phyloP scores from a whole-genome alignment of 2,113 vertebrate genomes.

The Thymallus thymallus region DNA sequence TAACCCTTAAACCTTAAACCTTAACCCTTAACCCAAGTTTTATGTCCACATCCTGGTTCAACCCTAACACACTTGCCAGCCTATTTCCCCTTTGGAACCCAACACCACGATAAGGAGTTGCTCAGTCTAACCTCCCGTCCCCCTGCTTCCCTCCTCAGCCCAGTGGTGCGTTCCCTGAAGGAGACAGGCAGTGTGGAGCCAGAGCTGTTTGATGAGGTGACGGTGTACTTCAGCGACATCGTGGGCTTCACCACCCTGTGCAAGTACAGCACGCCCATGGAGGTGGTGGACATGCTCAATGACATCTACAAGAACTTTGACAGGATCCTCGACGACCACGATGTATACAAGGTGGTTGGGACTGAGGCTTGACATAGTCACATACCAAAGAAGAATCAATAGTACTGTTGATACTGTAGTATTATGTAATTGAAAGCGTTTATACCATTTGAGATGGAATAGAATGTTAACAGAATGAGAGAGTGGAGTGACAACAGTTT shows the following conservation, averaged over 20 bases:
- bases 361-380: no score
- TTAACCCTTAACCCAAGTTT: no score
- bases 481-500: conserved; percentile 66
- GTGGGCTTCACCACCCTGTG: conserved; percentile 97
- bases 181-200: conserved; percentile 91
- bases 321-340: conserved; percentile 92
- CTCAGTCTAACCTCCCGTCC: background rate
- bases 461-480: no score
- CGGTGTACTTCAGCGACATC: conserved; percentile 97
- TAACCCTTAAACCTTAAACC: no score
- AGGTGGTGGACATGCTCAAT: conserved; percentile 98
- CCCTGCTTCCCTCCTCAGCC: conserved; percentile 65
- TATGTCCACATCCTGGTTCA: no score
- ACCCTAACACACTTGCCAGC: no score
- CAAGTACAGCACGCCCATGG: conserved; percentile 97
- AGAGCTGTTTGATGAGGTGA: conserved; percentile 94
- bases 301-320: conserved; percentile 97
- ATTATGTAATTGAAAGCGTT: no score
- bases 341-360: conserved; percentile 91
- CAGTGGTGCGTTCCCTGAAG: conserved; percentile 94
- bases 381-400: no score
- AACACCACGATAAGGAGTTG: background rate
- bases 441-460: conserved; percentile 81
- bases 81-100: background rate
- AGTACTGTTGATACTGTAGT: conserved; percentile 15